These are phyloP conservation scores for Drosophila ananassae DNA, from an alignment of 1,140 invertebrate species.

Conservation along the genomic window DNA sequence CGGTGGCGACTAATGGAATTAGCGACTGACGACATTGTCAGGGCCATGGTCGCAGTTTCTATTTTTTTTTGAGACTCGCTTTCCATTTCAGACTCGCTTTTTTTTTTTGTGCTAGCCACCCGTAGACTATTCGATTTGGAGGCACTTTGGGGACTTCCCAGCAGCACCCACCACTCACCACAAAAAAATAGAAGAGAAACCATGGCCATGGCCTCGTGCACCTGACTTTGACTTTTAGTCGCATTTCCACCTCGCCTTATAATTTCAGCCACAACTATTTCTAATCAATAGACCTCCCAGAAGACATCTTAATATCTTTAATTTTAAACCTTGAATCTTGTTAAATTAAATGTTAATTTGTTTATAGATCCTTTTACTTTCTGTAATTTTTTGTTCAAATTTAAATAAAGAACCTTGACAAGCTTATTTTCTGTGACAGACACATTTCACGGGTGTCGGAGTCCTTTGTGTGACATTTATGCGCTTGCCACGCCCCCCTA, in stretches of 20 bases:
- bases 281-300: background rate
- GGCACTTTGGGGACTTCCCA: slow-evolving; percentile 46
- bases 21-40: slow-evolving; percentile 45
- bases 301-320: no score
- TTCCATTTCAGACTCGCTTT: background rate
- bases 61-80: background rate
- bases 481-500: slow-evolving; percentile 1
- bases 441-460: slow-evolving; percentile 13
- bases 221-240: slow-evolving; percentile 34
- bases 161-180: background rate
- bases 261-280: background rate
- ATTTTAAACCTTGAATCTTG: no score
- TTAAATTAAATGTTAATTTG: no score
- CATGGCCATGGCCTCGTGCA: slow-evolving; percentile 46
- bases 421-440: slow-evolving; percentile 12
- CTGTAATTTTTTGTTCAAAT: background rate
- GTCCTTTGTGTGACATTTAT: slow-evolving; percentile 48
- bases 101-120: background rate
- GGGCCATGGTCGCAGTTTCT: slow-evolving; percentile 46
- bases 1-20: slow-evolving; percentile 38
- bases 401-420: background rate
- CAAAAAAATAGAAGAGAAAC: background rate
- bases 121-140: slow-evolving; percentile 31
- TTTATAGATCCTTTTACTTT: background rate
- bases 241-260: background rate